Conservation (phyloP, 1,140 invertebrate species). For the Platyura marginata region DNA sequence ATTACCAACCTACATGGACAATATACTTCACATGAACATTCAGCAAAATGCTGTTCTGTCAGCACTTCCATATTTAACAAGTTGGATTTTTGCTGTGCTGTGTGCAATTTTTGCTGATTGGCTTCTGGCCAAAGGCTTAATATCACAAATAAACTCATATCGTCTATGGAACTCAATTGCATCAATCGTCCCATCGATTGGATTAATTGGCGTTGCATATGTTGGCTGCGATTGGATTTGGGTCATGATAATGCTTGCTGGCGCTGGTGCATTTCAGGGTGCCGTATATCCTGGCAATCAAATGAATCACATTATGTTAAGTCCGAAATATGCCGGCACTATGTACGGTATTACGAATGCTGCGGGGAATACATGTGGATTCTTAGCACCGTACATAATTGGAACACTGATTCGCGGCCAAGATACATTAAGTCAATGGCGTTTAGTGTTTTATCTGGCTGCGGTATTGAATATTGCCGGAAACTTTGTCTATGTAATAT, state of each 20-base stretch:
- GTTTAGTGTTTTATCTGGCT: constrained; percentile 71
- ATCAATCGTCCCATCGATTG: constrained; percentile 50
- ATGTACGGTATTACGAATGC: constrained; percentile 82
- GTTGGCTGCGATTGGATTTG: constrained; percentile 50
- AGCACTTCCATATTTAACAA: constrained; percentile 57
- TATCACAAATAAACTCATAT: constrained; percentile 45
- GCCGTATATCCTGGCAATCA: constrained; percentile 61
- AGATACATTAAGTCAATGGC: constrained; percentile 72
- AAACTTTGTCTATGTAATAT: constrained; percentile 63
- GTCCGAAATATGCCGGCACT: constrained; percentile 67
- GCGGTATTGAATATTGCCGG: constrained; percentile 56
- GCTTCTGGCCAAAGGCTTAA: constrained; percentile 37
- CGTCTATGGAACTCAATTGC: constrained; percentile 61
- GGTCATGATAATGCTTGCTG: constrained; percentile 48
- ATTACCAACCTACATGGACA: constrained; percentile 84
- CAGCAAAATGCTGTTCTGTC: constrained; percentile 62
- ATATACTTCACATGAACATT: constrained; percentile 77
- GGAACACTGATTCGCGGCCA: constrained; percentile 50
- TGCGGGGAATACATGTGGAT: constrained; percentile 69
- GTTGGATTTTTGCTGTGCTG: constrained; percentile 47
- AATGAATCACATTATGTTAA: constrained; percentile 77
- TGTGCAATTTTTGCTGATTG: constrained; percentile 52
- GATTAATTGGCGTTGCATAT: constrained; percentile 55
- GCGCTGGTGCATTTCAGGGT: constrained; percentile 50
- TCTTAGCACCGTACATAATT: constrained; percentile 64